A percentile compares a stretch with the other conserved stretches of the same genome.
Evolutionary conservation across 2,888 invertebrate species (phyloP).

Genomic region (Frankliniella intonsa): DNA sequence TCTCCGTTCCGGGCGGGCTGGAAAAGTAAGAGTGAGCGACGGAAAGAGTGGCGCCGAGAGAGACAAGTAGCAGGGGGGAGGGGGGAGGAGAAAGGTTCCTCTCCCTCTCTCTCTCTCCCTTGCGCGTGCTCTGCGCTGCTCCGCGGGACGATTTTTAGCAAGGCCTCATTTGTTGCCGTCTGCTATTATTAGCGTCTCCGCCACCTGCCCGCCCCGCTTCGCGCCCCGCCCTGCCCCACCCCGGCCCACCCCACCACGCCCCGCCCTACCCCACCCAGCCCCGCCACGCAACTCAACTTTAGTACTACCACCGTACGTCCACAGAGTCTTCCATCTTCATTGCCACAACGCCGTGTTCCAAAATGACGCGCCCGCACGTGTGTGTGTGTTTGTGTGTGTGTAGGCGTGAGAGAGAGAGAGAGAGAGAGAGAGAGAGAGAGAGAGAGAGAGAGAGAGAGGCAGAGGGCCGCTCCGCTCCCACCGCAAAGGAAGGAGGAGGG

Average conservation of each 20-base stretch:
- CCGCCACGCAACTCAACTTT: neutral
- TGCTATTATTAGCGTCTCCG: neutral
- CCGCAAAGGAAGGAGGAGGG: neutral
- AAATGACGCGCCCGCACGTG: neutral
- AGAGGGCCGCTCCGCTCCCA: neutral
- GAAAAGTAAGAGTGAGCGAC: too few relatives aligned
- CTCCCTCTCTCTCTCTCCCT: neutral
- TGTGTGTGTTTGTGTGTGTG: neutral
- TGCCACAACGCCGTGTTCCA: neutral
- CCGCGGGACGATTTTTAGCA: conserved; percentile 2
- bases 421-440: conserved; percentile 6
- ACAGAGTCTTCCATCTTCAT: conserved; percentile 18
- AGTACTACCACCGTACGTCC: neutral
- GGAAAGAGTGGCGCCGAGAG: neutral
- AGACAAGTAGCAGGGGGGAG: neutral
- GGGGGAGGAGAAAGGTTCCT: neutral
- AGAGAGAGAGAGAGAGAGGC: neutral
- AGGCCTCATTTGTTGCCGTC: conserved; percentile 11
- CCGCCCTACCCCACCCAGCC: neutral
- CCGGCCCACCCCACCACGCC: neutral
- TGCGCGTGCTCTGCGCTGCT: neutral
- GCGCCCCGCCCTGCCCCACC: neutral
- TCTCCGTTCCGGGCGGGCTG: neutral
- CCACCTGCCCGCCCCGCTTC: conserved; percentile 1
- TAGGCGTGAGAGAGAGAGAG: neutral